Evolutionary conservation across 1,140 invertebrate genomes (phyloP).

Genomic region (Drosophila biarmipes): DNA sequence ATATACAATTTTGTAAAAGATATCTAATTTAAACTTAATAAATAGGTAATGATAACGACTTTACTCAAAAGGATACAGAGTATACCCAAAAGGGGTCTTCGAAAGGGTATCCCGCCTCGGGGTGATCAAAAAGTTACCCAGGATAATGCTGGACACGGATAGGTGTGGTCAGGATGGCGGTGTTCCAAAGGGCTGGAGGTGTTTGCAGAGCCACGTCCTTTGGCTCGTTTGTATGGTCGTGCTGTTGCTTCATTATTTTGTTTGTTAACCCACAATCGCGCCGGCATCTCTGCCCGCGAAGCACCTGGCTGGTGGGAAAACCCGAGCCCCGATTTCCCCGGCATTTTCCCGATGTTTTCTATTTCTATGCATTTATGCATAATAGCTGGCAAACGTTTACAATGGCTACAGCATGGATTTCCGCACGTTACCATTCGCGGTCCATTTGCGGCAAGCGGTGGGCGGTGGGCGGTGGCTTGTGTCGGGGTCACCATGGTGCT

Average conservation of each 20-base stretch:
- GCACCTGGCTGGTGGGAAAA: slow-evolving; percentile 20
- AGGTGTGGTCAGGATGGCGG: too few species aligned
- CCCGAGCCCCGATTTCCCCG: neutral
- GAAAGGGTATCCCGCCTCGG: too few species aligned
- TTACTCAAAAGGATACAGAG: neutral
- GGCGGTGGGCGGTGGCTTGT: slow-evolving; percentile 6
- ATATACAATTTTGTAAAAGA: too few species aligned
- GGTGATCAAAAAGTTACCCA: too few species aligned
- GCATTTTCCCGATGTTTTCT: slow-evolving; percentile 29
- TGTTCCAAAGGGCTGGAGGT: too few species aligned
- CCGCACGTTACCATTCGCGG: slow-evolving; percentile 77
- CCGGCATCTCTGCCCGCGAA: neutral
- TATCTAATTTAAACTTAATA: too few species aligned
- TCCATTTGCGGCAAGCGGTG: slow-evolving; percentile 66
- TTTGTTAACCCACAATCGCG: slow-evolving; percentile 50
- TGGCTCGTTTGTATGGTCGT: slow-evolving; percentile 47
- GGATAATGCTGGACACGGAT: too few species aligned
- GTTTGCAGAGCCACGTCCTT: slow-evolving; percentile 21
- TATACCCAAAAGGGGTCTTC: too few species aligned
- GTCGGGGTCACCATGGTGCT: slow-evolving; percentile 53
- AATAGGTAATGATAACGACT: neutral
- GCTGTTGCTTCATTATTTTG: slow-evolving; percentile 75
- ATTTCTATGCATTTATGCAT: slow-evolving; percentile 80
- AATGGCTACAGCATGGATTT: slow-evolving; percentile 76
- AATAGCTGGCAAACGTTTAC: slow-evolving; percentile 79